A percentile compares a stretch with the other conserved stretches of the same genome.
phyloP scores from a whole-genome alignment of 2,797 vertebrate species.

The Trichosurus vulpecula region DNA sequence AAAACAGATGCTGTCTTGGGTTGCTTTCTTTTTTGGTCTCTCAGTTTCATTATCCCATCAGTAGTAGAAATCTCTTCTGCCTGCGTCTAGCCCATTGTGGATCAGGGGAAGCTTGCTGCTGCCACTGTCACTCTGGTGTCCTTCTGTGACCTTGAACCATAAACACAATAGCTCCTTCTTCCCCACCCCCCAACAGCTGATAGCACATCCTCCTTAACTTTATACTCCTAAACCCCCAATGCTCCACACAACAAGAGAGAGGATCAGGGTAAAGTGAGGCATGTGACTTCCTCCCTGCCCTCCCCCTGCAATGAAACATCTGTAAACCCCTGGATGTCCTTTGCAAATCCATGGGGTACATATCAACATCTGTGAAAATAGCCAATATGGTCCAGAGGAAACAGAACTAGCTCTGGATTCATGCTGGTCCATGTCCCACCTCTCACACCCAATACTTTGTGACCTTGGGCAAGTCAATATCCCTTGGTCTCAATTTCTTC shows the following conservation, averaged over 20 bases:
- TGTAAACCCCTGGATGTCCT: not conserved
- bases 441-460: not conserved
- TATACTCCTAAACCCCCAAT: not conserved
- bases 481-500: not conserved
- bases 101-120: not conserved
- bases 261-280: not conserved
- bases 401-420: not conserved
- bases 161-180: not conserved
- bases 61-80: not conserved
- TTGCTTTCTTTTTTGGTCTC: not conserved
- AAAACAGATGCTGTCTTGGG: not conserved
- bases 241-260: not conserved
- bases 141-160: not conserved
- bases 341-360: not conserved
- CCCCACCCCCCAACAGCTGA: not conserved
- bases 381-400: not conserved
- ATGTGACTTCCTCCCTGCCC: not conserved
- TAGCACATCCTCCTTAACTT: not conserved
- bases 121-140: not conserved
- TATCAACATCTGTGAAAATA: not conserved
- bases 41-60: not conserved
- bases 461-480: not conserved
- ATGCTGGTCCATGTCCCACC: not conserved
- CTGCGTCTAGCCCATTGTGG: not conserved
- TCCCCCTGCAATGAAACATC: not conserved